Percentiles rank a stretch among this genome's conserved stretches.
Conservation (phyloP, 2,797 vertebrate species). For the Bufotes viridis region DNA sequence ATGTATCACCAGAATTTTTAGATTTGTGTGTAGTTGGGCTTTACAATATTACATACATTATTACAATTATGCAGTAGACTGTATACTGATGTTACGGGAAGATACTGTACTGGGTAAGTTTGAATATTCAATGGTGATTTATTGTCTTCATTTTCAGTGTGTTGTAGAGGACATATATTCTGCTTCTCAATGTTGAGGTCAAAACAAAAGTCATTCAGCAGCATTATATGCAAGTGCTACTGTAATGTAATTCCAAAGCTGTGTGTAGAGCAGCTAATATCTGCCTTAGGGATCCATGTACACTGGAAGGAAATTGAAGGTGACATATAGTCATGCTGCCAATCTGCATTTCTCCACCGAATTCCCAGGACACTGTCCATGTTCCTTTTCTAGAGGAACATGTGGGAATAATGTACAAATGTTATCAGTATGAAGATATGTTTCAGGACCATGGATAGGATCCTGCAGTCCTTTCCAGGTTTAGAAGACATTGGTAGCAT, state of each 20-base stretch:
- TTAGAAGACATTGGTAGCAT: not conserved
- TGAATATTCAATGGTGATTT: not conserved
- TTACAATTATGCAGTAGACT: not conserved
- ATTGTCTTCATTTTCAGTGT: not conserved
- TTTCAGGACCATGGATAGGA: conserved; percentile 37
- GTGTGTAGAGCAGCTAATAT: not conserved
- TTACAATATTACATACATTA: not conserved
- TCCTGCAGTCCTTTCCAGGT: not conserved
- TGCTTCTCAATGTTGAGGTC: conserved; percentile 8
- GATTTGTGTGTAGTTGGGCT: not conserved
- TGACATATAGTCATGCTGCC: conserved; percentile 1
- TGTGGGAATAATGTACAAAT: not conserved
- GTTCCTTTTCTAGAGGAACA: not conserved
- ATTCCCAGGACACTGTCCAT: not conserved
- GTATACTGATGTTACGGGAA: not conserved
- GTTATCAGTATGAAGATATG: not conserved
- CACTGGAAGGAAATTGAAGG: conserved; percentile 22
- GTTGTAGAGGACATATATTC: not conserved
- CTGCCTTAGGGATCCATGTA: conserved; percentile 35
- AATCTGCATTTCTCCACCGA: conserved; percentile 10
- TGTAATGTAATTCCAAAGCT: conserved; percentile 35
- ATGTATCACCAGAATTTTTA: not conserved
- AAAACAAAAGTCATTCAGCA: not conserved
- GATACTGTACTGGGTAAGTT: not conserved
- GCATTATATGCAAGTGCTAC: not conserved